Percentiles rank a stretch among this genome's conserved stretches.
Evolutionary conservation across 2,888 invertebrate genomes (phyloP).

Genomic region (Chrysina gloriosa): DNA sequence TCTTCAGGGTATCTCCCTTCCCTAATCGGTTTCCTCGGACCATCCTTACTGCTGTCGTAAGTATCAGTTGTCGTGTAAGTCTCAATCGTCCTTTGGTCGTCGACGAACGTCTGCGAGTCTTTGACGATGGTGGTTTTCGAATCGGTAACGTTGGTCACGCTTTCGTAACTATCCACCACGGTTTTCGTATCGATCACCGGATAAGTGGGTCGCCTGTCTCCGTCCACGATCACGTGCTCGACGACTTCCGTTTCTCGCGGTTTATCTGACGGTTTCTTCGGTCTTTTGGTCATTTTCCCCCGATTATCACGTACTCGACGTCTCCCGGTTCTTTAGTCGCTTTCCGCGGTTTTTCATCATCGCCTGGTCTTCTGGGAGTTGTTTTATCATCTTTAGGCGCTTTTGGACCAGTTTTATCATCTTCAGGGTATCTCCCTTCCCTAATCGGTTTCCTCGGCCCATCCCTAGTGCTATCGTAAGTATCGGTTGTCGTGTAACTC

Average conservation of each 20-base stretch:
- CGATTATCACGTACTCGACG: no score
- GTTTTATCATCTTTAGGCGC: conserved; percentile 4
- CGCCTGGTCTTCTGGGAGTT: not conserved
- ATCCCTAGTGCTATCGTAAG: conserved; percentile 49
- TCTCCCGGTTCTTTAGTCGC: no score
- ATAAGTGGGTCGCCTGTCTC: conserved; percentile 13
- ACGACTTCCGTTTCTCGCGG: no score
- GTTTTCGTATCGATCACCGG: conserved; percentile 51
- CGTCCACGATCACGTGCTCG: conserved; percentile 32
- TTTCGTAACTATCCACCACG: conserved; percentile 53
- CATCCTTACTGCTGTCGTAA: conserved; percentile 49
- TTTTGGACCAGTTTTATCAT: not conserved
- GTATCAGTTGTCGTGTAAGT: conserved; percentile 52
- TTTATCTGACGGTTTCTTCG: no score
- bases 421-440: not conserved
- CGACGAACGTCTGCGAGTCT: conserved; percentile 54
- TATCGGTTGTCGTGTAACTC: conserved; percentile 53
- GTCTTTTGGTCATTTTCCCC: no score
- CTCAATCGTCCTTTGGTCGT: conserved; percentile 54
- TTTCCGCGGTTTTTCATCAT: no score
- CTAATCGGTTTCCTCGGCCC: conserved; percentile 30
- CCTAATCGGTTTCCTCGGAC: conserved; percentile 26
- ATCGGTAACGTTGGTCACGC: conserved; percentile 53
- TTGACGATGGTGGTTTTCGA: conserved; percentile 54
- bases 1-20: not conserved